A percentile compares a stretch with the other conserved stretches of the same genome.
These are phyloP conservation scores for Stichopus horrens DNA, from an alignment of 53 echinoderm and acorn worm species.

Conservation along the genomic window DNA sequence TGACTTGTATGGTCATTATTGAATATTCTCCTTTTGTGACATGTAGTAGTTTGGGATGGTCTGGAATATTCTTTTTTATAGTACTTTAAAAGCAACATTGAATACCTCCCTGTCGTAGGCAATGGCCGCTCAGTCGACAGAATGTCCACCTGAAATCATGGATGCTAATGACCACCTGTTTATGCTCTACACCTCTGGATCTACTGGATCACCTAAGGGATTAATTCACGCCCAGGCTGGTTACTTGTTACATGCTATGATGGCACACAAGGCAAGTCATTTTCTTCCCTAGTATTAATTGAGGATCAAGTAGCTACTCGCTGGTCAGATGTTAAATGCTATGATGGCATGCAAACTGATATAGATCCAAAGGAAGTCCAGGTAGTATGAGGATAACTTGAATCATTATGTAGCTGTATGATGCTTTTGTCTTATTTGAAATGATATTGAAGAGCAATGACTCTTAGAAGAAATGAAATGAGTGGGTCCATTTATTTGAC, in stretches of 20 bases:
- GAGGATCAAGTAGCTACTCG: neutral
- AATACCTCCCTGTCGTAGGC: conserved; percentile 46
- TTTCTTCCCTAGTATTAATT: neutral
- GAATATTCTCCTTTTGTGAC: too few relatives aligned
- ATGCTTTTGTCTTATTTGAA: too few relatives aligned
- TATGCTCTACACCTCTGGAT: conserved; percentile 96
- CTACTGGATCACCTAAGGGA: conserved; percentile 90
- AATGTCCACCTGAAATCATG: conserved; percentile 81
- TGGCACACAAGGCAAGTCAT: conserved; percentile 81
- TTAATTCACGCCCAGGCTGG: conserved; percentile 88
- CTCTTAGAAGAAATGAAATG: too few relatives aligned
- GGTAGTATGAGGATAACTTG: too few relatives aligned
- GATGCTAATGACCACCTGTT: conserved; percentile 87
- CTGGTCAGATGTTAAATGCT: neutral
- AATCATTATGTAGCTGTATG: too few relatives aligned
- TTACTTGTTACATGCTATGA: conserved; percentile 78
- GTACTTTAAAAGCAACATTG: too few relatives aligned
- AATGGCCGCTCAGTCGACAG: conserved; percentile 79
- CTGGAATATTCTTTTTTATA: too few relatives aligned
- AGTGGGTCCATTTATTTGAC: too few relatives aligned
- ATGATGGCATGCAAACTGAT: neutral
- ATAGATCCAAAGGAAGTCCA: too few relatives aligned
- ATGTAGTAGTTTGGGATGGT: too few relatives aligned
- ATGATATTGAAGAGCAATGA: too few relatives aligned
- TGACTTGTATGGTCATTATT: too few relatives aligned